Evolutionary conservation across 2,888 invertebrate species (phyloP), one percentile per base, ranked within the genome.

Genomic region (Campaea margaritaria): DNA sequence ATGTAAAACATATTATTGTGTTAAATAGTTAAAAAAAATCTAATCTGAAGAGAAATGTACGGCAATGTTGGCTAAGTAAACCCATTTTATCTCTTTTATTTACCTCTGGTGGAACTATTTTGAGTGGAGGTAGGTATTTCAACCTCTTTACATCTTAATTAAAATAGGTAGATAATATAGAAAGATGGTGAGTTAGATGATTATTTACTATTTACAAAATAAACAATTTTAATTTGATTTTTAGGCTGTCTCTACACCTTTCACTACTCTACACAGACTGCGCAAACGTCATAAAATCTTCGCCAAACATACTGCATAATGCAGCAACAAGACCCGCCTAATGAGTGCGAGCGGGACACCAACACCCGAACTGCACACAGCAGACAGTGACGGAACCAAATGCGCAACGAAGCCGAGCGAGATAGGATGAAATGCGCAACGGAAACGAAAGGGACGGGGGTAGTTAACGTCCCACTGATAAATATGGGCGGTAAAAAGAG

Each of bases 221-320:
- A 9, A 31, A 31, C 31, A 9, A 7, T 31, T 10, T 31, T 10
- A 31, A 31, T 10, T 31, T 7, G 10, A 31, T 31, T 9, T 12
- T 15, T 16, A 15, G 13, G 67, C 34, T 60, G 55, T 65, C 78
- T 87, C 86, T 87, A 65, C 53, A 13, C 14, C 44, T 0, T 14
- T 0, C 43, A n/a, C 67, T 87, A 77, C 83, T 80, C 90, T 89
- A 73, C 67, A 52, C 60, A 45, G 34, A 67, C 74, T 83, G 85
- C 83, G 87, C 88, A 91, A 91, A 89, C 89, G 79, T 85, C 79
- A 78, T 89, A 86, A 90, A 89, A 79, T 76, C 78, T 81, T 86
- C 81, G 76, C 72, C 89, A 91, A 91, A 91, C 86, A 88, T 67
- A 66, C 78, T 91, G 89, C 83, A 91, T 91, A 87, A 91, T 89